Base-by-base conservation (phyloP, 1,140 invertebrate genomes). In the Sarcophaga peregrina region DNA sequence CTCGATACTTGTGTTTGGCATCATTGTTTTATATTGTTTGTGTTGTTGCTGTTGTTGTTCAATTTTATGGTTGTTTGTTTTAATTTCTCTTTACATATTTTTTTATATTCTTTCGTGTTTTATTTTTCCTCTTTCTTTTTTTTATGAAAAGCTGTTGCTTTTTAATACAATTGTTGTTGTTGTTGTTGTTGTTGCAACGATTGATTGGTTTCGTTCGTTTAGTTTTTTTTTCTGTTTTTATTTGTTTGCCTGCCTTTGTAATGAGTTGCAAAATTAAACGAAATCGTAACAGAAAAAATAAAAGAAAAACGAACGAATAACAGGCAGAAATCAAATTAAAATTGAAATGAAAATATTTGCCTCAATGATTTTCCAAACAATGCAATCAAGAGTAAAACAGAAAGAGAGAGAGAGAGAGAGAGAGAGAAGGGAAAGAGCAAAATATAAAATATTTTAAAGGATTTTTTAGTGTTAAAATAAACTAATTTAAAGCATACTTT, bases 311-410 rank as follows among this genome's bases (percentile, higher is more conserved):
- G 17, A 68, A 68, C 15, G 54, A 37, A 37, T 37, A 37, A 37
- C 25, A 58, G 54, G 11, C 15, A 58, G 13, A 58, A 58, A 58
- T 13, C 5, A 58, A 58, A 37, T 37, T 37, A 37, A 58, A 58
- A 58, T 58, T 58, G 54, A n/a, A 58, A 58, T 58, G 54, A 58
- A 58, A 58, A 58, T 13, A 58, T 58, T 58, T 58, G 20, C 62
- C 62, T 68, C 62, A 68, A 20, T 68, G 62, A 68, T 68, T 68
- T 68, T 68, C 25, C 5, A 68, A 68, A 68, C n/a, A 68, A 68
- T 58, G 54, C 54, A 58, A 58, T n/a, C 7, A 37, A 37, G 25
- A 37, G 25, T 37, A 4, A 37, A 37, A 37, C 25, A 37, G 25
- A 37, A 4, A 37, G 25, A 37, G 25, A 37, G 25, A 37, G 25